Conservation (phyloP, 2,113 vertebrate species). For the Symphodus melops region DNA sequence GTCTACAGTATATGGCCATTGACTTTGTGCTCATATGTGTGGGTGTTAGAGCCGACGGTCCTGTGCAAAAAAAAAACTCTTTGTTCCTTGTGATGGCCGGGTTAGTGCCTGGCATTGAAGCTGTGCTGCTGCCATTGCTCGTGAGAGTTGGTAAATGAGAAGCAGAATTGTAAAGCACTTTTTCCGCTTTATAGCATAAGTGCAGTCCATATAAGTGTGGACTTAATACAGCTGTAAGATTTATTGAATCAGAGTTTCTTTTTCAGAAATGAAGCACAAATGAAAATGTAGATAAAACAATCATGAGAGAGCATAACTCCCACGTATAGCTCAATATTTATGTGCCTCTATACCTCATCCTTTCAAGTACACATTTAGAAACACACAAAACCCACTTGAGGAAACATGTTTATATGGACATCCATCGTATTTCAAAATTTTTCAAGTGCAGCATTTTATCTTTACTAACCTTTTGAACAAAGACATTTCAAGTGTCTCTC, state of each 20-base stretch:
- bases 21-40: no score
- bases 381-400: not conserved
- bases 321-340: slow-evolving; percentile 23
- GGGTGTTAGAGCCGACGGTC: no score
- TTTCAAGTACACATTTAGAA: not conserved
- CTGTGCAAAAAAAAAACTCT: no score
- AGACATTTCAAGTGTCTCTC: not conserved
- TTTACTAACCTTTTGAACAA: not conserved
- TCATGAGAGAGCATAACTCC: slow-evolving; percentile 5
- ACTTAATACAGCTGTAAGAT: no score
- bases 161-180: not conserved
- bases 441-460: not conserved
- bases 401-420: not conserved
- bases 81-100: not conserved
- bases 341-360: not conserved
- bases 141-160: not conserved
- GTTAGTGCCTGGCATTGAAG: not conserved
- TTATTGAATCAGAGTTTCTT: not conserved
- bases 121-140: not conserved
- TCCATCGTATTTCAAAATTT: not conserved
- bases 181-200: not conserved
- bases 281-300: not conserved
- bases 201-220: not conserved
- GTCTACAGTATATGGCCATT: no score
- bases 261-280: not conserved